phyloP scores from a whole-genome alignment of 2,888 invertebrate genomes.

The Athalia cordata region DNA sequence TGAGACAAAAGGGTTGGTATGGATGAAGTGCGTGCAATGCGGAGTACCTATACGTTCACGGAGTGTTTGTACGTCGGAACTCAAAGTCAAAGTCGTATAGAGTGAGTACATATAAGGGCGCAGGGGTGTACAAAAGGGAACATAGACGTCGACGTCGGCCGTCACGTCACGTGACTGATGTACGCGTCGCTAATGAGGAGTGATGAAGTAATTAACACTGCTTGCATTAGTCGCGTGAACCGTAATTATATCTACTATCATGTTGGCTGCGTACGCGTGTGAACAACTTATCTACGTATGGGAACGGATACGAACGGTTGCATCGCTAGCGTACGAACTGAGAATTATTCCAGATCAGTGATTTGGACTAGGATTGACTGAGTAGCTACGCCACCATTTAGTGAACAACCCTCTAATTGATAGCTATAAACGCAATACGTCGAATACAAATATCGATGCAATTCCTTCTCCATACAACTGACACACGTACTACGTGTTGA shows the following conservation, averaged over 20 bases:
- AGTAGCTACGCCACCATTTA: conserved; percentile 28
- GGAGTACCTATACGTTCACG: no score
- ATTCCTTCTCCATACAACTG: not conserved
- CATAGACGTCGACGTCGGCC: conserved; percentile 14
- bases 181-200: conserved; percentile 50
- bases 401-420: conserved; percentile 20
- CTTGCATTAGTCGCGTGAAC: conserved; percentile 39
- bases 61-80: not conserved
- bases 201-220: conserved; percentile 52
- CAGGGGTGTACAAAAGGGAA: not conserved
- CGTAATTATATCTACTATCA: not conserved
- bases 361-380: conserved; percentile 27
- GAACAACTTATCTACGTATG: not conserved
- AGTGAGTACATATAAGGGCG: not conserved
- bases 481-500: not conserved
- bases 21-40: no score
- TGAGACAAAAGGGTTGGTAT: no score
- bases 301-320: not conserved
- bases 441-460: not conserved
- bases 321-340: not conserved
- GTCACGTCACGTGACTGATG: conserved; percentile 50
- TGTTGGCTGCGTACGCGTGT: not conserved
- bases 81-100: not conserved
- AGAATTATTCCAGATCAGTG: conserved; percentile 26
- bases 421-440: not conserved